Percentiles rank a stretch among this genome's conserved stretches.
Conservation (phyloP, 2,797 vertebrate species). For the Galagoides demidoff region DNA sequence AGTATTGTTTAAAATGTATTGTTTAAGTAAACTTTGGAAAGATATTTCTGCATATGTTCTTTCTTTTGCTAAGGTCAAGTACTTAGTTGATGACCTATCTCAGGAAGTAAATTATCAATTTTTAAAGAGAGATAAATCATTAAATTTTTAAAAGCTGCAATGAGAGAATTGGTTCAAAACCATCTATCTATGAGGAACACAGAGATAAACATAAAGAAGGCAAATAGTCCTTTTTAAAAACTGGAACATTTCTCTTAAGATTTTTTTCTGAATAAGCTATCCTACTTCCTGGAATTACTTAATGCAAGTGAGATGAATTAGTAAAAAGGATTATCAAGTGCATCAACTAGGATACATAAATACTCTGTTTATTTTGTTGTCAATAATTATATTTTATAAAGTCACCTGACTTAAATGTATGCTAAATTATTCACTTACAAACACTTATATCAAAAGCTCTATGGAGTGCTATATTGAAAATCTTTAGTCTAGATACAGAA, state of each 20-base stretch:
- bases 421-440: conserved; percentile 20
- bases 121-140: neutral
- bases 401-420: neutral
- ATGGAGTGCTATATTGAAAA: neutral
- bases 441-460: neutral
- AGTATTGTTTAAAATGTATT: neutral
- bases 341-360: neutral
- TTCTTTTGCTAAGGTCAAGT: conserved; percentile 19
- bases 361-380: neutral
- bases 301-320: neutral
- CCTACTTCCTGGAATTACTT: neutral
- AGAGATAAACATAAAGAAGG: neutral
- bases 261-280: neutral
- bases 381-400: neutral
- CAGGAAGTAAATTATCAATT: neutral
- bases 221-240: neutral
- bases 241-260: neutral
- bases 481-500: neutral
- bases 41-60: conserved; percentile 35
- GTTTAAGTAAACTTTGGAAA: neutral
- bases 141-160: conserved; percentile 8
- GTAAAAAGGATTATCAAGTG: neutral
- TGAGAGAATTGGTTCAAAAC: neutral
- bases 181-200: neutral
- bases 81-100: conserved; percentile 18